Conservation (phyloP, 2,797 vertebrate species). For the Pseudomugil gertrudae region DNA sequence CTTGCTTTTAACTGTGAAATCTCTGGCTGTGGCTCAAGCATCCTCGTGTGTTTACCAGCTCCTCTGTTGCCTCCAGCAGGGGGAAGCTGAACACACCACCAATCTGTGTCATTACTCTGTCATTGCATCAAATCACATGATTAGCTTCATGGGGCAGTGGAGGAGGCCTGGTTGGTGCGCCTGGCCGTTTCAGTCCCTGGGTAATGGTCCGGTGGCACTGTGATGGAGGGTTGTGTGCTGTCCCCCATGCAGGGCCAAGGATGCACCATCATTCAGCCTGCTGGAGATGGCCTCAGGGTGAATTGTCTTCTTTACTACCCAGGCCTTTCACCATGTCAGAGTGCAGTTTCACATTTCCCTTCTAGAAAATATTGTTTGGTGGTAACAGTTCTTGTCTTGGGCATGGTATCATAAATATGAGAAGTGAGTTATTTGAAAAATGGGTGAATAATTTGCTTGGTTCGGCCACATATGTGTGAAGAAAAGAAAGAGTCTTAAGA, state of each 20-base stretch:
- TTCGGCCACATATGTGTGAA: constrained; percentile 31
- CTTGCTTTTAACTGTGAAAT: constrained; percentile 58
- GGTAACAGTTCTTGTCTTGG: constrained; percentile 43
- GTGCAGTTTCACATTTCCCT: constrained; percentile 46
- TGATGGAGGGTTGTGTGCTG: constrained; percentile 81
- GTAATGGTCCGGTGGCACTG: constrained; percentile 80
- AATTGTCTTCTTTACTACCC: constrained; percentile 75
- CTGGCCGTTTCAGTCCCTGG: constrained; percentile 73
- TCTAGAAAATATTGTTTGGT: constrained; percentile 55
- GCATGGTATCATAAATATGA: constrained; percentile 53
- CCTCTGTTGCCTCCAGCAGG: constrained; percentile 73
- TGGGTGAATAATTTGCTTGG: constrained; percentile 28
- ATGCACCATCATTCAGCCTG: constrained; percentile 82
- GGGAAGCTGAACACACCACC: constrained; percentile 81
- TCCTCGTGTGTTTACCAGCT: constrained; percentile 66
- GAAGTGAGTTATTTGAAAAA: constrained; percentile 50
- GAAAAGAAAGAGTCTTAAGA: constrained; percentile 50
- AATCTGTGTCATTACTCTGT: constrained; percentile 85
- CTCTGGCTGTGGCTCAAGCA: constrained; percentile 45
- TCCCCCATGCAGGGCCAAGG: constrained; percentile 82
- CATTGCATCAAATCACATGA: constrained; percentile 88
- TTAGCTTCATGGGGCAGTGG: constrained; percentile 83
- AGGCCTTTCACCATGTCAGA: constrained; percentile 56
- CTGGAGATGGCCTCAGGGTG: constrained; percentile 77
- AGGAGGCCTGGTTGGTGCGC: constrained; percentile 68